Evolutionary conservation across 2,113 vertebrate species (phyloP), one percentile per base, ranked within the genome.

Genomic region (Cariama cristata): DNA sequence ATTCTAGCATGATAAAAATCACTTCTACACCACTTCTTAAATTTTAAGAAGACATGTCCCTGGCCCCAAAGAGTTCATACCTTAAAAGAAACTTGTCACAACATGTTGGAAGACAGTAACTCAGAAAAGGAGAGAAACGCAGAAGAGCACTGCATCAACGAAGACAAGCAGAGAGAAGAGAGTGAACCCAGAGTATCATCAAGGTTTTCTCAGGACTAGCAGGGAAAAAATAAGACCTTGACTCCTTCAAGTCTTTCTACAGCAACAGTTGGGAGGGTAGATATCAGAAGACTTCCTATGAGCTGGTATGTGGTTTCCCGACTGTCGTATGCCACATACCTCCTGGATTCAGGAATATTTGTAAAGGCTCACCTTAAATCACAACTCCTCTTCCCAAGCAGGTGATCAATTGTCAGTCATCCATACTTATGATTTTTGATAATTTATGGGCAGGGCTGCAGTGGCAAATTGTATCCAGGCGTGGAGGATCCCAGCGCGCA

Each of bases 11-110:
- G 47, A 21, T 83, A 89, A 93, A 88, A 95, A 81, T 81, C 2
- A 5, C 32, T 90, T 92, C 79, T 96, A 90, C 68, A 95, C 30
- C 40, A 84, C 47, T 90, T 88, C 49, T 66, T 45, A 52, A 40
- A 85, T 84, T 90, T 76, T 95, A 95, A 96, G 72, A 93, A 92
- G 87, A 66, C 3, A 60, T 68, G 52, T 71, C 21, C 21, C 56
- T 74, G n/a, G 59, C 38, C 75, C 60, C 86, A 86, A 52, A 93
- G 72, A 79, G 27, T 59, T 93, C 35, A 67, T 21, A 80, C 21
- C 72, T 90, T 88, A 77, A 88, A 93, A 93, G 59, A 97, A 92
- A 63, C 64, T 93, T 95, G 75, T 88, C 72, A 88, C 88, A 44
- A 84, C 64, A 91, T 63, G 33, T n/a, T 84, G 64, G 79, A 94